Evolutionary conservation across 2,888 invertebrate species (phyloP), one percentile per base, ranked within the genome.

Genomic region (Dichetophora obliterata): DNA sequence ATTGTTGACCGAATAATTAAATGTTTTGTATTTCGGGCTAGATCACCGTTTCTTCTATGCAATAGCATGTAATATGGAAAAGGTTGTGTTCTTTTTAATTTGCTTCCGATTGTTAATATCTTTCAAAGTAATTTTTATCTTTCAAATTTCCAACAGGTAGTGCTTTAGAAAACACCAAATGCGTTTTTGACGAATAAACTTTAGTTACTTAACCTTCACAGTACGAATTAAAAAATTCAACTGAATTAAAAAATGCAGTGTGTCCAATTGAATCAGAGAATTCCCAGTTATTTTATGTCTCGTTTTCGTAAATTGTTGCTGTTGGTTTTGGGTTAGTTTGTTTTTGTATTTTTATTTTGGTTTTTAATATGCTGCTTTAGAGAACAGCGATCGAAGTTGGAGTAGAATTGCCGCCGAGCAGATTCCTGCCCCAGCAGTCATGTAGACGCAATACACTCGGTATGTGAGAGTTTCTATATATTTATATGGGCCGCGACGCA

Each of bases 181-280:
- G 63, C 61, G 37, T 66, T 70, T 76, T 80, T 81, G 80, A 81
- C 84, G 84, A 85, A 87, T 83, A 85, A 86, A 86, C 86, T 86
- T 85, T 85, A 86, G 85, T 86, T 82, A 85, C 85, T 86, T 85
- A 85, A 84, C 84, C 84, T 84, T 84, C 82, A 86, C 88, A 85
- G 88, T 87, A 86, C 88, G 88, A 88, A 88, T 88, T 87, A 88
- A 88, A 87, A 89, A 88, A 88, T 87, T 88, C 88, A 88, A 89
- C 88, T 89, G 88, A 88, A 88, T 86, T 88, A 88, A 88, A 88
- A 88, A 88, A 83, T 86, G 87, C 82, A 81, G 83, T 82, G 84
- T 85, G 88, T 85, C 86, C 86, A 87, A 88, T 86, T 87, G 88
- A 87, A 87, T 86, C 85, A 83, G 88, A 86, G 86, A 86, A 83